Conservation (phyloP, 2,888 invertebrate genomes). For the Electrophaes corylata region DNA sequence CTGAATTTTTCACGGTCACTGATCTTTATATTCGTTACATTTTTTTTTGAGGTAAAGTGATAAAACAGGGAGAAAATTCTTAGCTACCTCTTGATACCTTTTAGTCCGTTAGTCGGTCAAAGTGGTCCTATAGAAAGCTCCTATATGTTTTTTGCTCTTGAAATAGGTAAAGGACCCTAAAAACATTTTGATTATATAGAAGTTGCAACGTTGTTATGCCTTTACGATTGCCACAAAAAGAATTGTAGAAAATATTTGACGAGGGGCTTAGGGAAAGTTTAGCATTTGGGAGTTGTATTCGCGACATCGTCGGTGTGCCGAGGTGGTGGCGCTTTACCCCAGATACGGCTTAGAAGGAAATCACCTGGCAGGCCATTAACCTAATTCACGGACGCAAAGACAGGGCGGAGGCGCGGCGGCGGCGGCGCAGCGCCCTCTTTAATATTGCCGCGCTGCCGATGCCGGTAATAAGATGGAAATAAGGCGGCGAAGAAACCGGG, state of each 20-base stretch:
- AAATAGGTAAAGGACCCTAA: too few species aligned
- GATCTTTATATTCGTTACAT: too few species aligned
- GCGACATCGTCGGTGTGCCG: slow-evolving; percentile 74
- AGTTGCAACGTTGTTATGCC: not conserved
- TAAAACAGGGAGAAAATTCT: too few species aligned
- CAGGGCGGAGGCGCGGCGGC: slow-evolving; percentile 70
- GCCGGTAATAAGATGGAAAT: slow-evolving; percentile 83
- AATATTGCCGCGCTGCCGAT: slow-evolving; percentile 79
- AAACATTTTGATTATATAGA: not conserved
- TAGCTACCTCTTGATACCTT: too few species aligned
- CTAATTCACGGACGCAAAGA: slow-evolving; percentile 83
- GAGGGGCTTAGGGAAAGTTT: slow-evolving; percentile 46
- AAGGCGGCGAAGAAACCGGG: slow-evolving; percentile 78
- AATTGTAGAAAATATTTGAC: slow-evolving; percentile 24
- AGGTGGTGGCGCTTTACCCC: slow-evolving; percentile 70
- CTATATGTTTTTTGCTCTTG: too few species aligned
- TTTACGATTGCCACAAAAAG: slow-evolving; percentile 5
- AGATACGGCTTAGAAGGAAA: slow-evolving; percentile 80
- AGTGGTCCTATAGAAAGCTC: too few species aligned
- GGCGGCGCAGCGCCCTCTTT: slow-evolving; percentile 71
- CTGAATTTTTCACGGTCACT: too few species aligned
- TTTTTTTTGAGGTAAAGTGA: too few species aligned
- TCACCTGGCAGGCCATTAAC: slow-evolving; percentile 84
- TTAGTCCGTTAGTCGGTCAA: too few species aligned
- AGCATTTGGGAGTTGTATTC: slow-evolving; percentile 62